phyloP scores from a whole-genome alignment of 2,888 invertebrate genomes.

The Argyra leucocephala region DNA sequence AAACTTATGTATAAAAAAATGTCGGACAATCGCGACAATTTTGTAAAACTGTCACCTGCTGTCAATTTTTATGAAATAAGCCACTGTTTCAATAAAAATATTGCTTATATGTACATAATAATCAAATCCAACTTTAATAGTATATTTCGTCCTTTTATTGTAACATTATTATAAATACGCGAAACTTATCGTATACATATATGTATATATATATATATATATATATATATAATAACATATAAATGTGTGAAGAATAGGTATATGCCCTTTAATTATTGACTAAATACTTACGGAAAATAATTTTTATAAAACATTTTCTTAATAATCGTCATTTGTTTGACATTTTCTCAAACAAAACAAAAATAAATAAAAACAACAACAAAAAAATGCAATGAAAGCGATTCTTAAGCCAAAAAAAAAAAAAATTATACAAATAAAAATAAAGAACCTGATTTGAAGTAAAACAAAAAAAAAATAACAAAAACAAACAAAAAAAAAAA shows the following conservation, averaged over 20 bases:
- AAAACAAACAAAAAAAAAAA: neutral
- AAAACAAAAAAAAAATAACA: too few species aligned
- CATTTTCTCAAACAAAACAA: slow-evolving; percentile 11
- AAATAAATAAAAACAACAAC: too few species aligned
- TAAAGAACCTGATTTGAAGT: neutral
- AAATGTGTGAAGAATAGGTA: too few species aligned
- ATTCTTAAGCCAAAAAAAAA: too few species aligned
- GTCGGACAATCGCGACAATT: too few species aligned
- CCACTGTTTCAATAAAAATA: too few species aligned
- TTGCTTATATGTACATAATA: too few species aligned
- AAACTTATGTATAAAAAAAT: too few species aligned
- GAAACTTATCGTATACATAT: neutral
- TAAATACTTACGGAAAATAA: neutral
- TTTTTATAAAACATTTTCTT: neutral
- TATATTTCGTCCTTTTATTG: too few species aligned
- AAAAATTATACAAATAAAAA: neutral
- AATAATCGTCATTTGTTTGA: slow-evolving; percentile 17
- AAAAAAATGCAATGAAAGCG: slow-evolving; percentile 8
- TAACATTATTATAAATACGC: neutral
- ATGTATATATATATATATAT: neutral
- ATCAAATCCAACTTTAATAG: too few species aligned
- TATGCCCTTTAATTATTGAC: slow-evolving; percentile 1
- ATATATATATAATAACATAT: neutral
- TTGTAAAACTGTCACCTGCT: too few species aligned
- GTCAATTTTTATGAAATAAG: too few species aligned